A percentile compares a stretch with the other conserved stretches of the same genome.
phyloP scores from a whole-genome alignment of 2,888 invertebrate species.

The Meandrusa payeni region DNA sequence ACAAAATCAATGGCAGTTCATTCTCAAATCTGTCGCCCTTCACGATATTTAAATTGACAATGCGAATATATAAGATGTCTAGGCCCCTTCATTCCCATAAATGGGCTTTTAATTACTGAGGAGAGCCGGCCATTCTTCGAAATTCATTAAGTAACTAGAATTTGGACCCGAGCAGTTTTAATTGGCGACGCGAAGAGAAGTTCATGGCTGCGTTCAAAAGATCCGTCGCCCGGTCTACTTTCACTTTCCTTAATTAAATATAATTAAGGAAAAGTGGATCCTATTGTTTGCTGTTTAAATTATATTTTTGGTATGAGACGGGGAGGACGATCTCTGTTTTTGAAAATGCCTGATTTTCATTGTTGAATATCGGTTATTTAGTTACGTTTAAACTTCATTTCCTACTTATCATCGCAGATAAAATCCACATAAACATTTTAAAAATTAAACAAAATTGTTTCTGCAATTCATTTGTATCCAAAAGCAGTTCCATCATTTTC shows the following conservation, averaged over 20 bases:
- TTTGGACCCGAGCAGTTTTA: constrained; percentile 32
- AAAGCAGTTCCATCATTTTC: too few species aligned
- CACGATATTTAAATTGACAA: background rate
- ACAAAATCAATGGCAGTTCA: background rate
- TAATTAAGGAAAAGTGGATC: constrained; percentile 48
- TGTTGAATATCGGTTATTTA: too few species aligned
- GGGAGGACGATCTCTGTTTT: background rate
- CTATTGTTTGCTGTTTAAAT: constrained; percentile 42
- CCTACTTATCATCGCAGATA: too few species aligned
- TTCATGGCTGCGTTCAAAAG: constrained; percentile 41
- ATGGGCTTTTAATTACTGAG: constrained; percentile 27
- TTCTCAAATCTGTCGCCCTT: background rate
- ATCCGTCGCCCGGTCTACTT: constrained; percentile 43
- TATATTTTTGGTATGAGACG: constrained; percentile 34
- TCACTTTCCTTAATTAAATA: constrained; percentile 41
- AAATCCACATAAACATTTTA: too few species aligned
- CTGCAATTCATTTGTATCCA: too few species aligned
- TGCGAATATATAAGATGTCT: constrained; percentile 1
- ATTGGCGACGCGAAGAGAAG: constrained; percentile 48
- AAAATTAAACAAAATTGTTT: too few species aligned
- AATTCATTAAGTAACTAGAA: constrained; percentile 28
- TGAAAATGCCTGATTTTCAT: too few species aligned
- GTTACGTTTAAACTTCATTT: too few species aligned
- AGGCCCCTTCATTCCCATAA: constrained; percentile 14
- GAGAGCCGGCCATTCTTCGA: constrained; percentile 21